Percentiles rank a stretch among this genome's conserved stretches.
Conservation (phyloP, 2,113 vertebrate species). For the Platysteira castanea region DNA sequence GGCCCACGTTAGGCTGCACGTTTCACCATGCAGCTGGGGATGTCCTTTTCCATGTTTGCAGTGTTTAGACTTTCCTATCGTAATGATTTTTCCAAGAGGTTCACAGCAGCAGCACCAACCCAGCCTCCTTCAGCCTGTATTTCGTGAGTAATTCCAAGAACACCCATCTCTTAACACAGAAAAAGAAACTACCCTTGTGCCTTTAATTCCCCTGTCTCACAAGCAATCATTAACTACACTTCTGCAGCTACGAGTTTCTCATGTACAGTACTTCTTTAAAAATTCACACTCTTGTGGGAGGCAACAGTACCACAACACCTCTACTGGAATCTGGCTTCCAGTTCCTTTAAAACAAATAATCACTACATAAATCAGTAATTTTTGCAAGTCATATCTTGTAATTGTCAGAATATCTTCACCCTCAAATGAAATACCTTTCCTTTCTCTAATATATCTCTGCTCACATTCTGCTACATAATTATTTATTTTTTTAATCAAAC, state of each 20-base stretch:
- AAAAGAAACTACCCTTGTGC: background rate
- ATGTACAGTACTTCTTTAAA: background rate
- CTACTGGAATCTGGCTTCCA: background rate
- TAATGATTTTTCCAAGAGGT: background rate
- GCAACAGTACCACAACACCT: background rate
- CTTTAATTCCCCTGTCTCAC: background rate
- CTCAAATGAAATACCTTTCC: background rate
- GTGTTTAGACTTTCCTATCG: background rate
- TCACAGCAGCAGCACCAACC: background rate
- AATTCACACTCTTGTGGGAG: background rate
- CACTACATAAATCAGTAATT: background rate
- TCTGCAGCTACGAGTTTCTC: background rate
- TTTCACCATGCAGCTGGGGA: background rate
- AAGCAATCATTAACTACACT: background rate
- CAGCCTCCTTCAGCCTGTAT: background rate
- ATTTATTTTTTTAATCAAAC: constrained; percentile 33
- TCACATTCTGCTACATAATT: background rate
- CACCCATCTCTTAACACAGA: background rate
- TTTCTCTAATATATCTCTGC: background rate
- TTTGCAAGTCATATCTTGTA: constrained; percentile 20
- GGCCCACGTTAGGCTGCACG: background rate
- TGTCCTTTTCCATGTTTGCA: background rate
- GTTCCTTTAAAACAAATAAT: background rate
- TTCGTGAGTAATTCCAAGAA: background rate
- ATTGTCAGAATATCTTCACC: background rate